Evolutionary conservation across 2,797 vertebrate genomes (phyloP).

Genomic region (Pseudomugil gertrudae): DNA sequence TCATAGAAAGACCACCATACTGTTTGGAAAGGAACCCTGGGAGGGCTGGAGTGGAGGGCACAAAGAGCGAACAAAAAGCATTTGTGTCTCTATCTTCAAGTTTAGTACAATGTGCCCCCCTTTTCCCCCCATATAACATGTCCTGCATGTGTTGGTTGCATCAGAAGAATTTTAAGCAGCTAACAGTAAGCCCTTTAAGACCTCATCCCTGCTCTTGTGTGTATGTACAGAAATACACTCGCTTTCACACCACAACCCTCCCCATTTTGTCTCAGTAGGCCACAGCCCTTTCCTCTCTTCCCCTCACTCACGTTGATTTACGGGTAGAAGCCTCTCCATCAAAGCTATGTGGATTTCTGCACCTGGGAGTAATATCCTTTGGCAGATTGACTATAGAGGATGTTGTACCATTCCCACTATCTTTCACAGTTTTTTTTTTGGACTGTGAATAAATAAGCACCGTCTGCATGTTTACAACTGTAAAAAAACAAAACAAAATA

Average conservation of each 20-base stretch:
- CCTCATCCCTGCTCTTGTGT: constrained; percentile 54
- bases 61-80: constrained; percentile 40
- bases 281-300: constrained; percentile 26
- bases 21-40: constrained; percentile 40
- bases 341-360: constrained; percentile 64
- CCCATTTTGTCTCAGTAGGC: constrained; percentile 39
- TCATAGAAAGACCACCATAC: constrained; percentile 25
- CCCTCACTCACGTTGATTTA: constrained; percentile 45
- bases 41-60: constrained; percentile 33
- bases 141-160: constrained; percentile 74
- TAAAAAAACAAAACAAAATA: background rate
- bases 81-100: background rate
- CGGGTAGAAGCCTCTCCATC: constrained; percentile 58
- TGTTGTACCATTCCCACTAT: constrained; percentile 29
- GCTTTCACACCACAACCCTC: constrained; percentile 36
- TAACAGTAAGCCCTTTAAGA: constrained; percentile 83
- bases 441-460: constrained; percentile 13
- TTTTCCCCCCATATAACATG: constrained; percentile 64
- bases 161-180: constrained; percentile 87
- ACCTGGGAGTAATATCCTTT: constrained; percentile 45
- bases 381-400: constrained; percentile 43
- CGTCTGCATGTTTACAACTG: constrained; percentile 15
- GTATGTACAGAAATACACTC: constrained; percentile 27
- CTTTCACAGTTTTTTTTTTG: constrained; percentile 24
- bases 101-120: constrained; percentile 43